phyloP scores from a whole-genome alignment of 2,888 invertebrate species.

The Hirtodrosophila trivittata region DNA sequence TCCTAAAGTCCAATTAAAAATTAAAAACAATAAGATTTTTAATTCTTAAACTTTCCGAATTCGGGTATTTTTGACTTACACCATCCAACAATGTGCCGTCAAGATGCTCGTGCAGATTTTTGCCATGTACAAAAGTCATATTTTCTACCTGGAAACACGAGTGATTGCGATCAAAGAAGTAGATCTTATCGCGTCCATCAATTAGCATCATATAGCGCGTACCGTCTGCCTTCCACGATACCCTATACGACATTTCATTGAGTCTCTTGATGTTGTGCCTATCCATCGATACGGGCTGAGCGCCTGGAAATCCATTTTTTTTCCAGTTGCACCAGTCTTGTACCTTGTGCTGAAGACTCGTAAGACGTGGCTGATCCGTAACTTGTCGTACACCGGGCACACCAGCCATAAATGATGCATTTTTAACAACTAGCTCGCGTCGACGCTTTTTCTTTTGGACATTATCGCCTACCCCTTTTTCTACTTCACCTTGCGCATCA shows the following conservation, averaged over 20 bases:
- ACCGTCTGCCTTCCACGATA: conserved; percentile 99
- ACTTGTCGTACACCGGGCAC: conserved; percentile 91
- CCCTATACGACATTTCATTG: conserved; percentile 93
- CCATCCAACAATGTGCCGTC: conserved; percentile 95
- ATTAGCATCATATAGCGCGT: conserved; percentile 98
- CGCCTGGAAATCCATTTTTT: conserved; percentile 94
- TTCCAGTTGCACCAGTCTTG: conserved; percentile 93
- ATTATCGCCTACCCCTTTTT: conserved; percentile 38
- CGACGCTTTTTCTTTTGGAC: conserved; percentile 83
- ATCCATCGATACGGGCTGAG: conserved; percentile 99
- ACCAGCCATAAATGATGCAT: conserved; percentile 93
- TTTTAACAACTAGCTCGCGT: conserved; percentile 86
- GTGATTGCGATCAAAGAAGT: conserved; percentile 97
- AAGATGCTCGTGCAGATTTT: conserved; percentile 89
- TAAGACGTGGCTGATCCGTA: conserved; percentile 86
- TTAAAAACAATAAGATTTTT: background rate
- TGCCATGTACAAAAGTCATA: conserved; percentile 91
- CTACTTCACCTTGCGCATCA: conserved; percentile 47
- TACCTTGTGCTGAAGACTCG: conserved; percentile 89
- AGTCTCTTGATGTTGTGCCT: conserved; percentile 90
- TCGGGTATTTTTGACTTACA: no score
- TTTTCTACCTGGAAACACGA: conserved; percentile 93
- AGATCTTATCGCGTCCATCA: conserved; percentile 92
- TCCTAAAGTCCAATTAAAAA: no score
- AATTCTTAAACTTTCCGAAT: background rate